Base-by-base conservation (phyloP, 92 coral and sea anemone species). In the Actinernus sp. region DNA sequence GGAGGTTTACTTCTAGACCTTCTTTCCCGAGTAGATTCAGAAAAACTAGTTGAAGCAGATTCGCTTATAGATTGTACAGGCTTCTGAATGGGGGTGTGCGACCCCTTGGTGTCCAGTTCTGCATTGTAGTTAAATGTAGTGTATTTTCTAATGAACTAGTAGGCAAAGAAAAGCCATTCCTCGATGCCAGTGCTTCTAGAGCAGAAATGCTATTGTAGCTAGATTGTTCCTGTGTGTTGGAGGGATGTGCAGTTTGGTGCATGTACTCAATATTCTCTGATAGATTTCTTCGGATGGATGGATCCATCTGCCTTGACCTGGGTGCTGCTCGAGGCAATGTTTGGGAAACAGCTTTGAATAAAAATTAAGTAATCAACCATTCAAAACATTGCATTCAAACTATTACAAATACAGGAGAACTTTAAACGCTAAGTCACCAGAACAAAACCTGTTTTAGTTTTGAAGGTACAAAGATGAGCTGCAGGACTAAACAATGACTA, bases 101-200 rank as follows among this genome's bases (percentile, higher is more conserved):
- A n/a, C n/a, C n/a, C n/a, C n/a, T n/a, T n/a, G n/a, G n/a, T n/a
- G n/a, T n/a, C n/a, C n/a, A n/a, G n/a, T n/a, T 34, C 14, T 34
- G 41, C 41, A 34, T 63, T 23, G 78, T 71, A 67, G 71, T 66
- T 36, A 72, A 85, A 14, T 62, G 55, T 39, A 77, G 39, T 32
- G 62, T 67, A 39, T 59, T 71, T 50, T 76, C 86, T 7, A 83
- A 41, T 10, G 71, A 64, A 27, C 76, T 54, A 10, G 73, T 31
- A 29, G 74, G 59, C 41, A 83, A 25, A 13, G 73, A 72, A 27
- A 72, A 78, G 29, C 95, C 95, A 83, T 88, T 88, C 44, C 68
- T 82, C 33, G 95, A 55, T 31, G 76, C 76, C 13, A 83, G 67
- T 31, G 89, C 90, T 54, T 88, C 87, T 29, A 88, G 57, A 14